phyloP scores from a whole-genome alignment of 2,888 invertebrate species.

The Xylota segnis region DNA sequence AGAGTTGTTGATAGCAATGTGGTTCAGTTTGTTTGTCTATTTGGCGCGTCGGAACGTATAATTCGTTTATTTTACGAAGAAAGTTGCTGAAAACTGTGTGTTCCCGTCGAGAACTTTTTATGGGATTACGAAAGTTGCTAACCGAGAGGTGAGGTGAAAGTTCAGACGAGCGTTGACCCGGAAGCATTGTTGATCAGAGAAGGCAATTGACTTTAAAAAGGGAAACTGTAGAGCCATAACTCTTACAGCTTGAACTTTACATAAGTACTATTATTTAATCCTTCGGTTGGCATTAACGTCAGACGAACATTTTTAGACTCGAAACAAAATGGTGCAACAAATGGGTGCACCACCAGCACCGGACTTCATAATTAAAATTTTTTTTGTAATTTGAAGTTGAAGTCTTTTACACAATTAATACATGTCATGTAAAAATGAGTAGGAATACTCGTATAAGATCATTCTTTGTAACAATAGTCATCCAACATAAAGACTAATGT shows the following conservation, averaged over 20 bases:
- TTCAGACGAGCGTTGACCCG: background rate
- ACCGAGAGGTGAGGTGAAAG: slow-evolving; percentile 36
- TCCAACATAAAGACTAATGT: too few relatives aligned
- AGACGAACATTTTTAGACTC: background rate
- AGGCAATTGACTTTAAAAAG: slow-evolving; percentile 12
- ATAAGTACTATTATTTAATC: background rate
- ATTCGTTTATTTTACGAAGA: slow-evolving; percentile 66
- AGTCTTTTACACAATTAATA: too few relatives aligned
- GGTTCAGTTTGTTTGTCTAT: slow-evolving; percentile 60
- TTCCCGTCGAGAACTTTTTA: slow-evolving; percentile 50
- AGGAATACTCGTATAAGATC: too few relatives aligned
- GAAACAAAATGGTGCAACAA: too few relatives aligned
- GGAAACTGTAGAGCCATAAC: background rate
- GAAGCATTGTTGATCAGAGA: slow-evolving; percentile 2
- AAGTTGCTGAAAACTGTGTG: slow-evolving; percentile 63
- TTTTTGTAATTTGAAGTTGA: too few relatives aligned
- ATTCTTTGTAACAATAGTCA: too few relatives aligned
- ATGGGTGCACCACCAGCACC: too few relatives aligned
- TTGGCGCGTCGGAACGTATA: slow-evolving; percentile 55
- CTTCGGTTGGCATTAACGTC: background rate
- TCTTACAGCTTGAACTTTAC: background rate
- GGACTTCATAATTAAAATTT: too few relatives aligned
- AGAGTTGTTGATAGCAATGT: slow-evolving; percentile 67
- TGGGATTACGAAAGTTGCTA: slow-evolving; percentile 45
- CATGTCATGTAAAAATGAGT: too few relatives aligned